Evolutionary conservation across 2,888 invertebrate species (phyloP).

Genomic region (Nomada ferruginata): DNA sequence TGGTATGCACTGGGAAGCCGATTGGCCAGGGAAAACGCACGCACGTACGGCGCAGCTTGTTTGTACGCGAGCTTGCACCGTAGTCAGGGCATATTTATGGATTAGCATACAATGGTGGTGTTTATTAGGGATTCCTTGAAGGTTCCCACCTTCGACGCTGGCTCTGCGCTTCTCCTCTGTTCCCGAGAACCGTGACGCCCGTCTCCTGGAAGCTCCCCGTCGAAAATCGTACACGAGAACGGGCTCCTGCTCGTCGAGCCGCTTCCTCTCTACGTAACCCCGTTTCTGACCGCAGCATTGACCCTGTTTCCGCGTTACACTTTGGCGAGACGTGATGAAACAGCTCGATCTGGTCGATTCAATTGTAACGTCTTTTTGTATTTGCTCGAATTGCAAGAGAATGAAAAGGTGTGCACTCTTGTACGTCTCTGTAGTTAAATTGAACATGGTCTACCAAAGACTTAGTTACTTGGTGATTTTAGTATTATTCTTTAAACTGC

Average conservation of each 20-base stretch:
- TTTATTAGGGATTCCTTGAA: slow-evolving; percentile 77
- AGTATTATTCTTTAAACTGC: no score
- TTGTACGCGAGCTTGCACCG: slow-evolving; percentile 71
- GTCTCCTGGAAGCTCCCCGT: slow-evolving; percentile 46
- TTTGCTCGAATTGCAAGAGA: no score
- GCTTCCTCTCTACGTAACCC: slow-evolving; percentile 18
- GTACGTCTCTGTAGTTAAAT: no score
- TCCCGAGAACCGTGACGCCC: slow-evolving; percentile 56
- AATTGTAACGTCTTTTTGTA: no score
- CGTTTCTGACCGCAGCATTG: slow-evolving; percentile 1
- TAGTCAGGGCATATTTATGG: slow-evolving; percentile 73
- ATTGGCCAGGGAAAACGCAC: slow-evolving; percentile 70
- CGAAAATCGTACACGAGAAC: slow-evolving; percentile 33
- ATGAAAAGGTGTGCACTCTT: no score
- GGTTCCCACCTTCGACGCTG: slow-evolving; percentile 72
- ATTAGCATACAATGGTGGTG: slow-evolving; percentile 80
- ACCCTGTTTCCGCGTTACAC: slow-evolving; percentile 29
- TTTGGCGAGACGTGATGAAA: neutral
- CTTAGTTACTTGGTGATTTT: no score
- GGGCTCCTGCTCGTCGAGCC: slow-evolving; percentile 2
- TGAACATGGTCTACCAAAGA: no score
- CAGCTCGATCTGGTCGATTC: neutral
- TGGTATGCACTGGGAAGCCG: slow-evolving; percentile 65
- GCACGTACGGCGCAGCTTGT: slow-evolving; percentile 70
- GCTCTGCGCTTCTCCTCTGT: slow-evolving; percentile 63